Evolutionary conservation across 2,888 invertebrate species (phyloP), one percentile per base, ranked within the genome.

Genomic region (Torymus aiolomorphi): DNA sequence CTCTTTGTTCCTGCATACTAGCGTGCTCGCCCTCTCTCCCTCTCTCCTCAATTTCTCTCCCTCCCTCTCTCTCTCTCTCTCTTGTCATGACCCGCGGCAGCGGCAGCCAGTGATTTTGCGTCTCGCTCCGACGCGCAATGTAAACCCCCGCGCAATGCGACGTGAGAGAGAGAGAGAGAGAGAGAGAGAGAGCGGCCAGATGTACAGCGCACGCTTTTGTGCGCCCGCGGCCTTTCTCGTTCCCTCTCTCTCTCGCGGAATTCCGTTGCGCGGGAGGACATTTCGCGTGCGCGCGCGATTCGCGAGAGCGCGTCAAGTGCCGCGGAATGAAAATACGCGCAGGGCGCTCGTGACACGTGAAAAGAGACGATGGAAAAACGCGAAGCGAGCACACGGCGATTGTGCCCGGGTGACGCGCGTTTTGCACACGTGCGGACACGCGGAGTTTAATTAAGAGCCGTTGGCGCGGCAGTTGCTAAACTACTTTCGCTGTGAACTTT

Each of bases 141-240:
- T 87, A 88, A 87, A 88, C 86, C 65, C 18, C 84, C 85, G 84
- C 80, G 87, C 88, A 88, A 31, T 12, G 63, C 52, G 87, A 88
- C 88, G 88, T 86, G 42, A 42, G 42, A 42, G 42, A 42, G 42
- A 42, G 8, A 5, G 42, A 20, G 20, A 20, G 20, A 20, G 20
- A 5, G 8, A 5, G 42, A 20, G 20, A 20, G 20, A 20, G 20
- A 5, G 8, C 42, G 42, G 8, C 42, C 42, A 42, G 42, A 42
- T 42, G 42, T 42, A 42, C 42, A 42, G 8, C 42, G 42, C 42
- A 83, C 86, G 85, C 85, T 84, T 87, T 87, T 85, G 85, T 88
- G 84, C 88, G 42, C 87, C 88, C 84, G 88, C 87, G 89, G 88
- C 87, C 42, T 8, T 42, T 42, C 42, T 42, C 42, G 42, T 42